Evolutionary conservation across 2,113 vertebrate genomes (phyloP), one percentile per base, ranked within the genome.

Genomic region (Hemiprocne comata): DNA sequence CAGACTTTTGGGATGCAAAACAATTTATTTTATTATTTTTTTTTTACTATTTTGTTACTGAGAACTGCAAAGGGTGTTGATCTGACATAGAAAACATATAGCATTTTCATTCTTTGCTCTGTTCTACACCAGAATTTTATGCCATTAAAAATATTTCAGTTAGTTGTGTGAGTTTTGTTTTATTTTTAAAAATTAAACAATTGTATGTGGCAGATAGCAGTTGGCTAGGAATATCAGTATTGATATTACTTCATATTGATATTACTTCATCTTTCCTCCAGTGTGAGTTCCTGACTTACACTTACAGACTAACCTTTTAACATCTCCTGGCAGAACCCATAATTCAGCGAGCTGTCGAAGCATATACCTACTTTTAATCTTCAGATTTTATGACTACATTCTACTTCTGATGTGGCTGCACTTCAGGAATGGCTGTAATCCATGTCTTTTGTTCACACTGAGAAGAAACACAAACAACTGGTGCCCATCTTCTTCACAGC

Each of bases 401-500:
- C 65, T 80, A 62, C 64, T 87, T 85, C 79, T 94, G 90, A 86
- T 83, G 85, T 78, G 82, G 82, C 87, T 72, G 53, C 50, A 4
- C 40, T 93, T 95, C 82, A 93, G 75, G 64, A 90, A 67, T 60
- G 11, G 61, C 64, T 90, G 34, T 62, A 71, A 66, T 90, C 72
- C 11, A 0, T 44, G 61, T 50, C 79, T 84, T 92, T 74, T 73
- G 83, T 94, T 94, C 94, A 86, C 48, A 38, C 76, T 88, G 86
- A 88, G 83, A 89, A 7, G 4, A 80, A 90, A 66, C 72, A 46
- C 81, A 65, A 72, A 76, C 79, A 88, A 95, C 64, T 74, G 51
- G 46, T 96, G 86, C 33, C 90, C 83, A 81, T 81, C 72, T 95
- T 77, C 74, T 67, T 80, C 94, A 88, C 69, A 74, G 79, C 65